phyloP scores from a whole-genome alignment of 1,140 invertebrate species.

The Helicoverpa armigera region DNA sequence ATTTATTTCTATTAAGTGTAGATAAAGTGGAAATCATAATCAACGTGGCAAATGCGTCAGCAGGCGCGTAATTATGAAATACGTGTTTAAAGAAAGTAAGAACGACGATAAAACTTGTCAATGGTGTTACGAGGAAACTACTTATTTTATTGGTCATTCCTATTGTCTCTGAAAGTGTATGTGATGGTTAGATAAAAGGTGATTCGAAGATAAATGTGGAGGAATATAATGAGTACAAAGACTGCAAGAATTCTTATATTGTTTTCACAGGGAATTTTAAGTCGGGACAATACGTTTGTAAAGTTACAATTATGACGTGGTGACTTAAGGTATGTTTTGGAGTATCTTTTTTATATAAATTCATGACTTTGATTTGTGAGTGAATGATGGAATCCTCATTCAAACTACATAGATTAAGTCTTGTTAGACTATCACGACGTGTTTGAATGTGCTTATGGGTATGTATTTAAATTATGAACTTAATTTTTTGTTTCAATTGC shows the following conservation, averaged over 20 bases:
- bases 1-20: no score
- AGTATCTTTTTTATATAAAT: no score
- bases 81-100: slow-evolving; percentile 37
- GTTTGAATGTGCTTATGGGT: no score
- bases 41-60: slow-evolving; percentile 7
- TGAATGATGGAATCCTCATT: no score
- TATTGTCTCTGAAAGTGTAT: slow-evolving; percentile 19
- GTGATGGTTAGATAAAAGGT: slow-evolving; percentile 17
- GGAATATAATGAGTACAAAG: slow-evolving; percentile 15
- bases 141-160: slow-evolving; percentile 8
- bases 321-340: no score
- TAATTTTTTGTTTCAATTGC: no score
- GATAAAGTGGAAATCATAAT: slow-evolving; percentile 15
- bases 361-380: no score
- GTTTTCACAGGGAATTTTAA: background rate
- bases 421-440: no score
- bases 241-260: background rate
- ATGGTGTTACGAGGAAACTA: slow-evolving; percentile 32
- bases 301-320: background rate
- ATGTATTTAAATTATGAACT: no score
- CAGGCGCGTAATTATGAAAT: slow-evolving; percentile 36
- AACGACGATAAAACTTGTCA: slow-evolving; percentile 23
- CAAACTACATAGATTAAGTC: no score
- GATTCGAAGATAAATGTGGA: slow-evolving; percentile 9
- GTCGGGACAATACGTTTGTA: background rate